Evolutionary conservation across 2,113 vertebrate genomes (phyloP).

Genomic region (Chinchilla lanigera): DNA sequence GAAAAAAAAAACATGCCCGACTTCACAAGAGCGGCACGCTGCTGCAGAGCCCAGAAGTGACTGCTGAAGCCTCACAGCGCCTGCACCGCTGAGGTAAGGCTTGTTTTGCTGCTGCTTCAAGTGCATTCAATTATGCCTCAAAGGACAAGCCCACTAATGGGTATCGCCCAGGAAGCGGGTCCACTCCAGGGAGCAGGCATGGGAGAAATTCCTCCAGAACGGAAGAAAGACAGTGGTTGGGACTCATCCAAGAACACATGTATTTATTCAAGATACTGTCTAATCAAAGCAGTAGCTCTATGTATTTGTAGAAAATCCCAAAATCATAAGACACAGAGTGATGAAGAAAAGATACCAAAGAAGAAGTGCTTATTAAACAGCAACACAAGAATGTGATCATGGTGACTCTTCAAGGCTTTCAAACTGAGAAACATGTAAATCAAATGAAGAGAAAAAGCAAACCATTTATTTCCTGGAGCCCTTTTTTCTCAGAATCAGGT

Average conservation of each 20-base stretch:
- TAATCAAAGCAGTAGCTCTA: background rate
- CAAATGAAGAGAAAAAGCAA: background rate
- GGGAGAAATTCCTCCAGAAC: background rate
- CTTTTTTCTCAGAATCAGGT: background rate
- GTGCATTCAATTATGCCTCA: slow-evolving; percentile 67
- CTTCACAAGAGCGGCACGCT: slow-evolving; percentile 21
- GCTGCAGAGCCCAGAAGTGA: background rate
- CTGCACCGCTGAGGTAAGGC: slow-evolving; percentile 57
- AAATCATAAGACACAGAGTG: background rate
- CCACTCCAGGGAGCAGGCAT: slow-evolving; percentile 73
- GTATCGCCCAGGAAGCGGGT: slow-evolving; percentile 76
- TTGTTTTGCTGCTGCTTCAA: slow-evolving; percentile 69
- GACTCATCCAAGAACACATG: background rate
- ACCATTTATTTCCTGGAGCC: background rate
- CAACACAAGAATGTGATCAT: background rate
- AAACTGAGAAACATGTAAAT: background rate
- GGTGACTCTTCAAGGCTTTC: background rate
- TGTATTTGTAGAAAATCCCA: background rate
- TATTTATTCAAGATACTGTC: background rate
- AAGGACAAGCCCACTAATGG: slow-evolving; percentile 77
- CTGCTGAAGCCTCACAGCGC: slow-evolving; percentile 54
- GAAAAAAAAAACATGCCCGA: slow-evolving; percentile 82
- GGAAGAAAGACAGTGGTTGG: background rate
- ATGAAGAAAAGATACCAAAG: background rate
- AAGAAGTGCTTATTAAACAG: slow-evolving; percentile 18